Conservation (phyloP, 2,113 vertebrate genomes). For the Laticauda laticaudata region DNA sequence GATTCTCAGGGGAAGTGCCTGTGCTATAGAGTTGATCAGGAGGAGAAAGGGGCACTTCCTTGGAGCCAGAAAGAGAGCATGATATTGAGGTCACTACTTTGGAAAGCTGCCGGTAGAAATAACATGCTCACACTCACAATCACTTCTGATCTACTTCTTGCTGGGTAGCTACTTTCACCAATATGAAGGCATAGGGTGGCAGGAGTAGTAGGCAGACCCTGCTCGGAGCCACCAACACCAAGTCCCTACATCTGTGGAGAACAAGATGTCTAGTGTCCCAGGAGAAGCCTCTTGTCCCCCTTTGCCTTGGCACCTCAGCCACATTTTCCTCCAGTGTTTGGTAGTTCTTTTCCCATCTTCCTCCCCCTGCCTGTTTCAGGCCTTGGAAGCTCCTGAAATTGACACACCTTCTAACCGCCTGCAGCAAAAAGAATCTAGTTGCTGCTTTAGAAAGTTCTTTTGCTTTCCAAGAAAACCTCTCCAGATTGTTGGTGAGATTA, state of each 20-base stretch:
- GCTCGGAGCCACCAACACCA: not conserved
- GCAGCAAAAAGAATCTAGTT: not conserved
- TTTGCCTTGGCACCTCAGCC: not conserved
- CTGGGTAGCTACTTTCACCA: not conserved
- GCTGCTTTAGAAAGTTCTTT: not conserved
- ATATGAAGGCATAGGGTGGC: not conserved
- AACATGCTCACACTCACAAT: not conserved
- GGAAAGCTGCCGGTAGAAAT: not conserved
- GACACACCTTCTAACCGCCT: not conserved
- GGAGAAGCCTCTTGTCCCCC: not conserved
- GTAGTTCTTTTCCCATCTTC: not conserved
- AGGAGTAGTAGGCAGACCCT: not conserved
- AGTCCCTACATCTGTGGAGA: not conserved
- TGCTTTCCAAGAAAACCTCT: not conserved
- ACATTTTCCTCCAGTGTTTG: not conserved
- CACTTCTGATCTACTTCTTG: not conserved
- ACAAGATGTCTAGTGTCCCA: not conserved
- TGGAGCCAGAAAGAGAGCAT: not conserved
- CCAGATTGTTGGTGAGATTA: not conserved
- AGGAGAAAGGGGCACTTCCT: not conserved
- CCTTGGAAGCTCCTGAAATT: not conserved
- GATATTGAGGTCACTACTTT: not conserved
- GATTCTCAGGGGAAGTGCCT: not conserved
- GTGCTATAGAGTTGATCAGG: not conserved
- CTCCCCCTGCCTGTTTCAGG: not conserved